These are phyloP conservation scores for Caenorhabditis brenneri DNA, from an alignment of 1,140 invertebrate genomes.

Conservation along the genomic window DNA sequence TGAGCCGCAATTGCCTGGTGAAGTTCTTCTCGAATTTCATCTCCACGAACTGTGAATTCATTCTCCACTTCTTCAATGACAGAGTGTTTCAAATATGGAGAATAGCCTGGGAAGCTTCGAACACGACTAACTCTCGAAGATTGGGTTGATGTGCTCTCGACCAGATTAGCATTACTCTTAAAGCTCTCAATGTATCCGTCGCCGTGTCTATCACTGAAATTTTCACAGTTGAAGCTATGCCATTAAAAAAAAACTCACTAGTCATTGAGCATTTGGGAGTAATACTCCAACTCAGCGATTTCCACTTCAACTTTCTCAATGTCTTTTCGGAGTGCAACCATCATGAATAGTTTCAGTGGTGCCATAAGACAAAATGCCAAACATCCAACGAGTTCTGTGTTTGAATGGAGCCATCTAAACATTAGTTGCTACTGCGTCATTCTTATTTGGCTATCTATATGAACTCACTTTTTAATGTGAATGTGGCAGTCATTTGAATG, in stretches of 20 bases:
- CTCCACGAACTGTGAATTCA: constrained; percentile 1
- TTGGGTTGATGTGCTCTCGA: constrained; percentile 12
- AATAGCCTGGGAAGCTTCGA: constrained; percentile 1
- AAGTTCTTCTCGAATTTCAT: constrained; percentile 12
- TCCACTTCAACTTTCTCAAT: constrained; percentile 23
- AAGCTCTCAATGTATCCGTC: constrained; percentile 32
- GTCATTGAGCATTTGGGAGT: constrained; percentile 27
- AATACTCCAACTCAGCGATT: not conserved
- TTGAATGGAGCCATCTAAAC: constrained; percentile 24
- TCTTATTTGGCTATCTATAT: not conserved
- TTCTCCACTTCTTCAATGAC: constrained; percentile 24
- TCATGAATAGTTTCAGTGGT: not conserved
- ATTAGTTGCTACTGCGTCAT: no score
- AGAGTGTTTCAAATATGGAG: constrained; percentile 19
- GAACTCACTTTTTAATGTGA: not conserved
- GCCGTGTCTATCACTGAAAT: constrained; percentile 3
- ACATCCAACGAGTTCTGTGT: not conserved
- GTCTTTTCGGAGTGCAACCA: not conserved
- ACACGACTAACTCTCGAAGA: not conserved
- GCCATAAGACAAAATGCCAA: not conserved
- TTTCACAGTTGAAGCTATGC: not conserved
- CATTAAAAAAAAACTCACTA: not conserved
- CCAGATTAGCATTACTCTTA: constrained; percentile 3
- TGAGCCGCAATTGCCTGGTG: constrained; percentile 8
- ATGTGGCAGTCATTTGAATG: not conserved